Base-by-base conservation (phyloP, 2,797 vertebrate species). In the Cercopithecus neglectus region DNA sequence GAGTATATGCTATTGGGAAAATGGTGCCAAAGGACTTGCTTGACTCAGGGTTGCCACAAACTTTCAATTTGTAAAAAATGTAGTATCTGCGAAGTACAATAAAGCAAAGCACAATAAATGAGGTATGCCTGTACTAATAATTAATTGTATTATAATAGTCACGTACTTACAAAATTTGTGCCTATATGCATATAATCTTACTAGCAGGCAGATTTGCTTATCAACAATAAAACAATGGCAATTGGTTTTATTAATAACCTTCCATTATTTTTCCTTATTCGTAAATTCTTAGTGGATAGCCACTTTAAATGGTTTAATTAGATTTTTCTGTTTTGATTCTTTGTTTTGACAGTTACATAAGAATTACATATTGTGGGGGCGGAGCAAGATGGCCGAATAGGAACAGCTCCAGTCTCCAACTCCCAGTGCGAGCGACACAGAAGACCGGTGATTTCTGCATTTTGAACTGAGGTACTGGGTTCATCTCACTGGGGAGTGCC, bases 121-220 rank as follows among this genome's bases (percentile, higher is more conserved):
- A 81, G 79, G 8, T 24, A 81, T 26, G n/a, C 12, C 79, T 26
- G 14, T 28, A 61, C 55, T 48, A 59, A 61, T 33, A 89, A 78
- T 89, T 79, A 95, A 83, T 28, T 96, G 30, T 22, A 94, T 85
- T 87, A 67, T 26, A 96, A 94, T 30, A 87, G 24, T 90, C n/a
- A 92, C 28, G 8, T 50, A 81, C 14, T 87, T 83, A 76, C 22
- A 78, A 87, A 89, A 59, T 59, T 76, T 94, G 26, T 90, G n/a
- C 14, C 80, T 81, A 86, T 74, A 55, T 53, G 13, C 33, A 76
- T 64, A 91, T 12, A 36, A 88, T 41, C 64, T 24, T 88, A 67
- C 19, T 59, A 64, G 10, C 44, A 72, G 17, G 28, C 8, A 93
- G 9, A 89, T 84, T 97, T 97, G 92, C 70, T 72, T 53, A 93